Evolutionary conservation across 2,113 vertebrate species (phyloP).

Genomic region (Hippocampus comes): DNA sequence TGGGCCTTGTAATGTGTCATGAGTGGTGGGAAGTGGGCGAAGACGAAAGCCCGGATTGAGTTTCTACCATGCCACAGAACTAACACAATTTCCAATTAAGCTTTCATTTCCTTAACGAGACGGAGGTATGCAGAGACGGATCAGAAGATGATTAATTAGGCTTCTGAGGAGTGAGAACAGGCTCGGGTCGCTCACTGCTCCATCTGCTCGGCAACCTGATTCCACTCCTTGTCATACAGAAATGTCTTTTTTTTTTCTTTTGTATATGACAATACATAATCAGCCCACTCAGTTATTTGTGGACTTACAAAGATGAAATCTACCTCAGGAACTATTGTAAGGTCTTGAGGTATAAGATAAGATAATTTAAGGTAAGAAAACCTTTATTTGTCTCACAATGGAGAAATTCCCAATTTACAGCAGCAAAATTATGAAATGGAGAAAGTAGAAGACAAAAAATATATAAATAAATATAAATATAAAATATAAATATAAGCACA

Average conservation of each 20-base stretch:
- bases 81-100: slow-evolving; percentile 57
- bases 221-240: slow-evolving; percentile 5
- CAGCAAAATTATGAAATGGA: too few species aligned
- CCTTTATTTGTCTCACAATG: too few species aligned
- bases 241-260: neutral
- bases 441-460: too few species aligned
- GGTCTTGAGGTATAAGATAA: too few species aligned
- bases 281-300: neutral
- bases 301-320: too few species aligned
- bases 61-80: slow-evolving; percentile 50
- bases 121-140: slow-evolving; percentile 21
- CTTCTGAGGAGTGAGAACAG: slow-evolving; percentile 28
- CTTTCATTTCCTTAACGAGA: slow-evolving; percentile 52
- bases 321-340: too few species aligned
- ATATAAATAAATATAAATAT: too few species aligned
- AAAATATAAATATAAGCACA: too few species aligned
- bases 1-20: slow-evolving; percentile 14
- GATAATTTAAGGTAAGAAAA: too few species aligned
- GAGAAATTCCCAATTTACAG: too few species aligned
- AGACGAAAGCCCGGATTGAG: slow-evolving; percentile 29
- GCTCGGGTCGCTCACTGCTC: slow-evolving; percentile 21
- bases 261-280: neutral
- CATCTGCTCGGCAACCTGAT: slow-evolving; percentile 34
- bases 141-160: slow-evolving; percentile 49
- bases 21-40: slow-evolving; percentile 31